Evolutionary conservation across 2,113 vertebrate genomes (phyloP).

Genomic region (Microcebus lehilahytsara): DNA sequence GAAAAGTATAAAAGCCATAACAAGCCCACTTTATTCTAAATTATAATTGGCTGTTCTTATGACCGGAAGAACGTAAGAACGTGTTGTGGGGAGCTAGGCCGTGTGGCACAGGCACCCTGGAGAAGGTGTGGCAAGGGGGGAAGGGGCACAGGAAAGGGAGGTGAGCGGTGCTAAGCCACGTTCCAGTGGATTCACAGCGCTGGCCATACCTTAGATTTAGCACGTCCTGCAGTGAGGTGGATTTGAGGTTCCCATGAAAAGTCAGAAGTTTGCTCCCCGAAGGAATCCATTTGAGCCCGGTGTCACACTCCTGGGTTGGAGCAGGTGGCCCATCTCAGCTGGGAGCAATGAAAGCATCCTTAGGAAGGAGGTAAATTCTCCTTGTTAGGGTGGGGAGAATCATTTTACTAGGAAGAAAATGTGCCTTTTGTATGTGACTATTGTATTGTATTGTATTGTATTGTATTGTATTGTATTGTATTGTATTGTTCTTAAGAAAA

Average conservation of each 20-base stretch:
- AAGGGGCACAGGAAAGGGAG: background rate
- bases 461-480: too few relatives aligned
- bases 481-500: background rate
- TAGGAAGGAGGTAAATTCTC: background rate
- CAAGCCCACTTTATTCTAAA: background rate
- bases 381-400: too few relatives aligned
- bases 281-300: background rate
- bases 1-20: background rate
- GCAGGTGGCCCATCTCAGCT: background rate
- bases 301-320: background rate
- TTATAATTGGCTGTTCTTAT: background rate
- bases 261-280: background rate
- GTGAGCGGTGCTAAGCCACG: rapidly evolving
- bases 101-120: background rate
- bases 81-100: background rate
- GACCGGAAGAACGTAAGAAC: background rate
- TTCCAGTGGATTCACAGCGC: background rate
- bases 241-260: background rate
- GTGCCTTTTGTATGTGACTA: background rate
- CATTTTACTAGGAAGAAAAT: background rate
- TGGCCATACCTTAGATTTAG: rapidly evolving
- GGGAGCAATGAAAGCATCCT: background rate
- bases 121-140: background rate
- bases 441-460: too few relatives aligned
- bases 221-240: background rate